These are phyloP conservation scores for Cassiopea xamachana DNA, from an alignment of 30 jellyfish, hydroid and myxozoan genomes.

Conservation along the genomic window DNA sequence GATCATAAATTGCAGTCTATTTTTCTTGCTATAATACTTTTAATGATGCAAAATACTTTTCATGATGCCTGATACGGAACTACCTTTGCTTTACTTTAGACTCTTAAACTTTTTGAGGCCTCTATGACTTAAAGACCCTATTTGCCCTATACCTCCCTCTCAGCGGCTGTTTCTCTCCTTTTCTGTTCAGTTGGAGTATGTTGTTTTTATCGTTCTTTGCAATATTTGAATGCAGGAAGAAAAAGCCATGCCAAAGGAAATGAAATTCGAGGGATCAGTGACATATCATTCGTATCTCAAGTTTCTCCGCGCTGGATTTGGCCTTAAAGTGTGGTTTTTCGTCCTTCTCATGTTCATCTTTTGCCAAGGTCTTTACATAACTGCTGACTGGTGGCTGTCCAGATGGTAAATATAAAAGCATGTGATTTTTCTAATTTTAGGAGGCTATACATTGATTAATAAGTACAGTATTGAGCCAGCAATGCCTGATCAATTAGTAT, in stretches of 20 bases:
- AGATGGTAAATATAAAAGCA: constrained; percentile 58
- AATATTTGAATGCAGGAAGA: constrained; percentile 50
- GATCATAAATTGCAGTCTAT: no score
- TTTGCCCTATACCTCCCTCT: no score
- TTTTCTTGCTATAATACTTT: no score
- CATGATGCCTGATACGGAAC: no score
- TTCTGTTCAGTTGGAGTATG: no score
- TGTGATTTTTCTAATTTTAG: neutral
- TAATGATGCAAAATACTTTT: no score
- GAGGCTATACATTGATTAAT: neutral
- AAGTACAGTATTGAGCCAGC: neutral
- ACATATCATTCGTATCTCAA: constrained; percentile 56
- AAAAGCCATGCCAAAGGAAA: constrained; percentile 72
- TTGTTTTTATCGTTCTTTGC: neutral
- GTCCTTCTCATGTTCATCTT: constrained; percentile 51
- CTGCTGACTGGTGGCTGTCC: constrained; percentile 95
- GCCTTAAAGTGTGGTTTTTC: constrained; percentile 65
- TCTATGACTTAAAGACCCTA: no score
- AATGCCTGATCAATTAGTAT: no score
- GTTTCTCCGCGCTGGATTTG: constrained; percentile 78
- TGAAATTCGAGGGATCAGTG: constrained; percentile 76
- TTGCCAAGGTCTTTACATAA: constrained; percentile 68
- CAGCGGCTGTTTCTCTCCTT: no score
- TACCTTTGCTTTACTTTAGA: no score
- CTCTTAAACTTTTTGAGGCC: no score